Evolutionary conservation across 2,113 vertebrate genomes (phyloP).

Genomic region (Tetraodon nigroviridis): DNA sequence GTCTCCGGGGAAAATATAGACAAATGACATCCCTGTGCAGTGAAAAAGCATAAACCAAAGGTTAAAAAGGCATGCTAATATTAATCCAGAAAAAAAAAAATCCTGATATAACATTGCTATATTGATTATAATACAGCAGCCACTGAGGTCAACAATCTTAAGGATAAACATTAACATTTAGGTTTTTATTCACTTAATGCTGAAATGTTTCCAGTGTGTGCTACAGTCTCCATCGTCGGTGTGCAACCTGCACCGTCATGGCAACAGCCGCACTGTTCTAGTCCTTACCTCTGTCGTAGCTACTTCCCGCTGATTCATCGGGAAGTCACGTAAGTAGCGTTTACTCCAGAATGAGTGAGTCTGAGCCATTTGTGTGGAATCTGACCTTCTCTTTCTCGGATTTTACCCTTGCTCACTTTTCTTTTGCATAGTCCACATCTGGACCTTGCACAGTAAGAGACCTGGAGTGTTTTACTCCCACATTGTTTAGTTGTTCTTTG

Average conservation of each 20-base stretch:
- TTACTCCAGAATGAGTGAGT: constrained; percentile 3
- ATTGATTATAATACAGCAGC: no score
- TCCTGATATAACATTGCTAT: no score
- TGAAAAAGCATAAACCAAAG: constrained; percentile 21
- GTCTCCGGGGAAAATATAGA: constrained; percentile 11
- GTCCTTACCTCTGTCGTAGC: not conserved
- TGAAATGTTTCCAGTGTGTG: no score
- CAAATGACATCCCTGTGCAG: not conserved
- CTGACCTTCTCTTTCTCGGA: constrained; percentile 24
- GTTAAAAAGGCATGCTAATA: no score
- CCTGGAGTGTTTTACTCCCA: constrained; percentile 41
- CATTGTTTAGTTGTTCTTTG: constrained; percentile 42
- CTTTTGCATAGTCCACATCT: constrained; percentile 14
- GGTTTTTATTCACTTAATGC: no score
- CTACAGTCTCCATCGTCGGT: no score
- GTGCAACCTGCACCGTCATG: no score
- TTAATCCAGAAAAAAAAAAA: no score
- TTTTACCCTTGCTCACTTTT: constrained; percentile 27
- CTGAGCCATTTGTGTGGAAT: constrained; percentile 16
- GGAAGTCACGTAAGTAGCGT: not conserved
- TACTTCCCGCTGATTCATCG: constrained; percentile 5
- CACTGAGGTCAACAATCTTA: no score
- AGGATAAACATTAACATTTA: no score
- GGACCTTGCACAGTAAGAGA: constrained; percentile 20
- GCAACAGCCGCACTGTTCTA: not conserved